Conservation (phyloP, 2,113 vertebrate genomes). For the Fulmarus glacialis region DNA sequence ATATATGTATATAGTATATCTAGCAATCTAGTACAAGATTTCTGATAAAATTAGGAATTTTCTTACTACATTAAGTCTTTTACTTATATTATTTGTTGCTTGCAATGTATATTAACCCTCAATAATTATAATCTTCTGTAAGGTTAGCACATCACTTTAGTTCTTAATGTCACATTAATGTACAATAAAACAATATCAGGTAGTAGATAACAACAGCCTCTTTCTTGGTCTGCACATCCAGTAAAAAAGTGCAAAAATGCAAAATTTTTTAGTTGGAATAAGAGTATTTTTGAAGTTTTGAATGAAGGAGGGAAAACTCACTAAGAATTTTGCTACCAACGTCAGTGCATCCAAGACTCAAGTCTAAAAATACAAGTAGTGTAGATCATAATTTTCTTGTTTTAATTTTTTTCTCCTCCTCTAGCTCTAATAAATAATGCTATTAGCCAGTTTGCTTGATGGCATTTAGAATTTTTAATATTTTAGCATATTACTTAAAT, state of each 20-base stretch:
- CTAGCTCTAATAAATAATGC: background rate
- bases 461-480: background rate
- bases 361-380: background rate
- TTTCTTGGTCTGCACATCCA: background rate
- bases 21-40: background rate
- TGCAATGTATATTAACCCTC: background rate
- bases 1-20: background rate
- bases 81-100: background rate
- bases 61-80: background rate
- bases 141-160: background rate
- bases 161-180: background rate
- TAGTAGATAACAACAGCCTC: background rate
- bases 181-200: background rate
- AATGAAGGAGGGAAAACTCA: background rate
- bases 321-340: background rate
- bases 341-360: background rate
- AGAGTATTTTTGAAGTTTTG: background rate
- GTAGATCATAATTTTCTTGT: background rate
- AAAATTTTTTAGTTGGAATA: background rate
- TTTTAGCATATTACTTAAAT: background rate
- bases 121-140: background rate
- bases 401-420: background rate
- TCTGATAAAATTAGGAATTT: background rate
- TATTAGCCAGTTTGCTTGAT: background rate
- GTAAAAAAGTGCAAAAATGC: background rate